phyloP scores from a whole-genome alignment of 2,797 vertebrate genomes.

The Pseudochaenichthys georgianus region DNA sequence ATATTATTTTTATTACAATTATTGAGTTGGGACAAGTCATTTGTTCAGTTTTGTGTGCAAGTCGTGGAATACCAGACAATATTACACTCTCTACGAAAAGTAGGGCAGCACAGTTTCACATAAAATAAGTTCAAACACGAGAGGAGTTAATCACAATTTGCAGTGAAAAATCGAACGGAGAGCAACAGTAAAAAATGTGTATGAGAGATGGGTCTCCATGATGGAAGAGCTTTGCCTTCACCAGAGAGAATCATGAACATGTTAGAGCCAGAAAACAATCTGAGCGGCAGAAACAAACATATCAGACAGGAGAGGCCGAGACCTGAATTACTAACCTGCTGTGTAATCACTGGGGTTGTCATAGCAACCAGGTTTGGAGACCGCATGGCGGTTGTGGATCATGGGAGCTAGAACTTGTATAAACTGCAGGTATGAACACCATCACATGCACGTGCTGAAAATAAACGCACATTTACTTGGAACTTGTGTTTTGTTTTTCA shows the following conservation, averaged over 20 bases:
- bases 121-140: no score
- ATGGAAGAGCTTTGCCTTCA: not conserved
- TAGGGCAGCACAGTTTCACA: no score
- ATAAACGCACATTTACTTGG: slow-evolving; percentile 9
- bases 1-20: no score
- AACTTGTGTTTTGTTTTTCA: slow-evolving; percentile 13
- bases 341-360: slow-evolving; percentile 26
- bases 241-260: not conserved
- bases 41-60: no score
- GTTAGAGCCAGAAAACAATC: not conserved
- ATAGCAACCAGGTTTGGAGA: slow-evolving; percentile 44
- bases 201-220: not conserved
- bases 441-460: slow-evolving; percentile 25
- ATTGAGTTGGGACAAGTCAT: no score
- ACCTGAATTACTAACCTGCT: slow-evolving; percentile 38
- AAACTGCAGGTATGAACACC: slow-evolving; percentile 32
- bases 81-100: no score
- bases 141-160: no score
- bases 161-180: no score
- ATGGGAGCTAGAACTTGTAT: rapidly evolving
- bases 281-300: slow-evolving; percentile 48
- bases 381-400: slow-evolving; percentile 21
- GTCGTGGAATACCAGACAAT: no score
- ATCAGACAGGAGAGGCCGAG: slow-evolving; percentile 19
- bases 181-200: no score